These are phyloP conservation scores for Scaptomyza cyrtandrae DNA, from an alignment of 2,888 invertebrate genomes.

Conservation along the genomic window DNA sequence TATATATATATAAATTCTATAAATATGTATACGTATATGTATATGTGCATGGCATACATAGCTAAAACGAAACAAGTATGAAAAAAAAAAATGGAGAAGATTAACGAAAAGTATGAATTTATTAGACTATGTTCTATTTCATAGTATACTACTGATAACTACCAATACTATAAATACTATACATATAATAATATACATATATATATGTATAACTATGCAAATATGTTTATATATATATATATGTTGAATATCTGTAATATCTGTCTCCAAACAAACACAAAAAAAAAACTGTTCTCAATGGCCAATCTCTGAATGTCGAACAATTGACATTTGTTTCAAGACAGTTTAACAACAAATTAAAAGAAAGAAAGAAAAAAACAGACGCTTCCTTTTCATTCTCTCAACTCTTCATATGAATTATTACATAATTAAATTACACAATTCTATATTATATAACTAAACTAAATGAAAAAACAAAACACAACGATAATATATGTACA, in stretches of 20 bases:
- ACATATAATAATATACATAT: constrained; percentile 8
- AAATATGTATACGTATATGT: constrained; percentile 25
- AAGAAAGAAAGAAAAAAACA: constrained; percentile 13
- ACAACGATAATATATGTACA: constrained; percentile 6
- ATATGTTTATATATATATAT: constrained; percentile 14
- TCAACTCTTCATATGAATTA: constrained; percentile 40
- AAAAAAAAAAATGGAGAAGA: constrained; percentile 32
- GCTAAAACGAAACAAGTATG: constrained; percentile 28
- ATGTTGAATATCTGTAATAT: constrained; percentile 25
- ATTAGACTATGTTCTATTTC: constrained; percentile 72
- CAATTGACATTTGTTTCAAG: constrained; percentile 10
- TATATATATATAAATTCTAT: constrained; percentile 10
- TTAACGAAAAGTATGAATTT: constrained; percentile 80
- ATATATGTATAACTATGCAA: constrained; percentile 31
- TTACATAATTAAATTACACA: constrained; percentile 35
- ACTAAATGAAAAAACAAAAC: background rate
- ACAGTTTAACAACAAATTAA: background rate
- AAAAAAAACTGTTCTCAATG: constrained; percentile 42
- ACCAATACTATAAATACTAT: constrained; percentile 26
- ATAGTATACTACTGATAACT: constrained; percentile 51
- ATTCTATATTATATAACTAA: constrained; percentile 9
- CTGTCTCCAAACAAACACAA: constrained; percentile 49
- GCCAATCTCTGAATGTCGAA: constrained; percentile 29
- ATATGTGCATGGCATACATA: constrained; percentile 32
- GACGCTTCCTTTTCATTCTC: constrained; percentile 50